Conservation (phyloP, 2,888 invertebrate species). For the Brachyptera risi region DNA sequence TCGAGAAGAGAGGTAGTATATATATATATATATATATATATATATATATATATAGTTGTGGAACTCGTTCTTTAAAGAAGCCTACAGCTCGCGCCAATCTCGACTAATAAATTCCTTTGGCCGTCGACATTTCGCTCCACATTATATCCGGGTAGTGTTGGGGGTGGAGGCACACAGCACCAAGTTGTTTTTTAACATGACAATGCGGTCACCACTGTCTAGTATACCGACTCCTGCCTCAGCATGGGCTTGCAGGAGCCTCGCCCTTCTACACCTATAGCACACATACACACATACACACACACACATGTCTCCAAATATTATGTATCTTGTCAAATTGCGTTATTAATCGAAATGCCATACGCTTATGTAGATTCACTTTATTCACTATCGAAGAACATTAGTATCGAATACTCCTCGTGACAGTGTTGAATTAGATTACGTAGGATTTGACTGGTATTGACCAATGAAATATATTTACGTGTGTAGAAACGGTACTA, state of each 20-base stretch:
- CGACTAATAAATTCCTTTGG: neutral
- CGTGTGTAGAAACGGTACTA: too few relatives aligned
- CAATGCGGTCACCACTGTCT: neutral
- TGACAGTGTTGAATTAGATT: conserved; percentile 12
- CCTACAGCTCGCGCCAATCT: neutral
- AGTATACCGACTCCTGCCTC: neutral
- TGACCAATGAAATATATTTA: conserved; percentile 12
- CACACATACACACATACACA: conserved; percentile 1
- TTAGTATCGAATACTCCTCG: conserved; percentile 10
- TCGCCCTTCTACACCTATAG: neutral
- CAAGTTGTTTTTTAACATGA: neutral
- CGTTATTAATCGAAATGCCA: conserved; percentile 25
- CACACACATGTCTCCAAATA: conserved; percentile 18
- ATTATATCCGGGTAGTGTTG: conserved; percentile 5
- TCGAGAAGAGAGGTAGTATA: conserved; percentile 2
- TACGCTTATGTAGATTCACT: conserved; percentile 20
- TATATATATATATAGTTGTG: too few relatives aligned
- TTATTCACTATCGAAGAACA: conserved; percentile 4
- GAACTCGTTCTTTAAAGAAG: conserved; percentile 3
- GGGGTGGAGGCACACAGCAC: neutral
- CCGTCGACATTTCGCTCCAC: neutral
- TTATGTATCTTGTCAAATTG: conserved; percentile 23
- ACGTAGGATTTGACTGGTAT: neutral
- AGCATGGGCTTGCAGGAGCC: neutral
- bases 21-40: too few relatives aligned